Evolutionary conservation across 2,113 vertebrate species (phyloP).

Genomic region (Brachirus orientalis): DNA sequence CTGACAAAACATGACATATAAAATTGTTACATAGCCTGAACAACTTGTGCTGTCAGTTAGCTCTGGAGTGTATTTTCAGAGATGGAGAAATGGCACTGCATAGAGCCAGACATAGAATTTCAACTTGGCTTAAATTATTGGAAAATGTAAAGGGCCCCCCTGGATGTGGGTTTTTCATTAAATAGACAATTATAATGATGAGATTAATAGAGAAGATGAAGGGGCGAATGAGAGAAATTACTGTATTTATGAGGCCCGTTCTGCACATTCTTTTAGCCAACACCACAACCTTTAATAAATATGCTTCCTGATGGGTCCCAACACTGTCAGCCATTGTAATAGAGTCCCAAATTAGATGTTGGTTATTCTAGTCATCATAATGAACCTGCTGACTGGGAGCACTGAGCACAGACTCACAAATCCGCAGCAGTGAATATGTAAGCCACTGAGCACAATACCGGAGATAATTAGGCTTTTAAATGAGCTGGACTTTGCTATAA

Average conservation of each 20-base stretch:
- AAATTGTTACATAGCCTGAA: constrained; percentile 3
- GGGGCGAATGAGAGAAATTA: constrained; percentile 83
- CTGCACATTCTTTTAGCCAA: constrained; percentile 84
- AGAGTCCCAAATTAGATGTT: constrained; percentile 70
- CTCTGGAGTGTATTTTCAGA: constrained; percentile 10
- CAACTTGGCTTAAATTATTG: constrained; percentile 81
- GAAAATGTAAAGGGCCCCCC: constrained; percentile 75
- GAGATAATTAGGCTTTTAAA: constrained; percentile 74
- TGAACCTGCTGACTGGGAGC: constrained; percentile 76
- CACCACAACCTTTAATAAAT: constrained; percentile 81
- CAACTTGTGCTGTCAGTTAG: constrained; percentile 1
- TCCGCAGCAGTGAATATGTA: constrained; percentile 34
- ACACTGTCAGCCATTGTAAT: constrained; percentile 83
- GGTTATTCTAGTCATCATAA: constrained; percentile 73
- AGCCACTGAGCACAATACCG: constrained; percentile 63
- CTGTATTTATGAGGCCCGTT: constrained; percentile 86
- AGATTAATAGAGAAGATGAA: constrained; percentile 77
- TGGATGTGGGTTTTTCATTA: constrained; percentile 87
- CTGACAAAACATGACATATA: neutral
- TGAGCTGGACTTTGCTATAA: constrained; percentile 55
- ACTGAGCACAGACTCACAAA: constrained; percentile 54
- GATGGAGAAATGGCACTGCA: neutral
- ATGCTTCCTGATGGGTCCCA: constrained; percentile 82
- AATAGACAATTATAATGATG: constrained; percentile 88
- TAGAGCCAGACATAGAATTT: constrained; percentile 54